Evolutionary conservation across 1,140 invertebrate genomes (phyloP).

Genomic region (Pinna nobilis): DNA sequence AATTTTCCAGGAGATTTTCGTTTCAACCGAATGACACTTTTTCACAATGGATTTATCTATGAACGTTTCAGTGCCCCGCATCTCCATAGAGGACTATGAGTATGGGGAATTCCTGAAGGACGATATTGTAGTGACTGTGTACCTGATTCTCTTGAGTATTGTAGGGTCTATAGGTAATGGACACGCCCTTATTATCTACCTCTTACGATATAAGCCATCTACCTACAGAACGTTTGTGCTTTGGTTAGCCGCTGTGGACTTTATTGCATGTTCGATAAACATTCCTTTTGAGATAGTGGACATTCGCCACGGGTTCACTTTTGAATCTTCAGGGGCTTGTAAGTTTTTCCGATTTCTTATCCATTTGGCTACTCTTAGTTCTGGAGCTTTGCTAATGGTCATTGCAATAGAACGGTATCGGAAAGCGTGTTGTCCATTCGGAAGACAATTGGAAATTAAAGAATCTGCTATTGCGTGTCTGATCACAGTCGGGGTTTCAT

Average conservation of each 20-base stretch:
- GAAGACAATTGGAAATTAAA: background rate
- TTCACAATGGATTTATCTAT: no score
- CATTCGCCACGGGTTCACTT: constrained; percentile 38
- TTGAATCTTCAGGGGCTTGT: constrained; percentile 17
- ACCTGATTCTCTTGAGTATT: constrained; percentile 26
- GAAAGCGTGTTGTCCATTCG: constrained; percentile 11
- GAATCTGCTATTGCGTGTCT: constrained; percentile 16
- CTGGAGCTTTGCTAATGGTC: constrained; percentile 32
- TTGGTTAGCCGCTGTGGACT: constrained; percentile 37
- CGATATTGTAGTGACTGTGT: constrained; percentile 24
- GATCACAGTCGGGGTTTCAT: constrained; percentile 17
- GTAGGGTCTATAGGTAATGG: constrained; percentile 37
- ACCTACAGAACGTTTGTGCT: constrained; percentile 40
- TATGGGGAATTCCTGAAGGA: constrained; percentile 31
- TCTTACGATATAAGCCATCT: constrained; percentile 31
- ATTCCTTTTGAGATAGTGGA: constrained; percentile 44
- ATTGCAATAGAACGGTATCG: constrained; percentile 40
- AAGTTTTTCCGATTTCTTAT: constrained; percentile 36
- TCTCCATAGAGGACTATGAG: constrained; percentile 25
- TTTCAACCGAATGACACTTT: no score
- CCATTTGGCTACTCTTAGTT: constrained; percentile 32
- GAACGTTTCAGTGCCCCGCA: background rate
- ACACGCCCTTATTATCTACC: constrained; percentile 35
- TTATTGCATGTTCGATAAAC: constrained; percentile 26
- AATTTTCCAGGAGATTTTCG: no score